phyloP scores from a whole-genome alignment of 2,113 vertebrate genomes.

The Marcusenius ussheri region DNA sequence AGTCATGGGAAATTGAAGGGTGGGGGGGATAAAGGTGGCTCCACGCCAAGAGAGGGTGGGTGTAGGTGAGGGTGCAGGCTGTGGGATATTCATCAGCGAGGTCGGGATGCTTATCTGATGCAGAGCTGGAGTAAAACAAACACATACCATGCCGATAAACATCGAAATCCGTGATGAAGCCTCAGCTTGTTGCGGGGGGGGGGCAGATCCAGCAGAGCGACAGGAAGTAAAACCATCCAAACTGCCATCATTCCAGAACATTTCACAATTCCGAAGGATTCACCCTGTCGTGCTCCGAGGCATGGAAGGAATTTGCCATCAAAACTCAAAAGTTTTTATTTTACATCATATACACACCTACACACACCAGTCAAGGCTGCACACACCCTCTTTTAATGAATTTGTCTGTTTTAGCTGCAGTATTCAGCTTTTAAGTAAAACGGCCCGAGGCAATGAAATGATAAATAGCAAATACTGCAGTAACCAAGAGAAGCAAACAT shows the following conservation, averaged over 20 bases:
- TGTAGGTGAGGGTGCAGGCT: neutral
- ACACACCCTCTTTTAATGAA: neutral
- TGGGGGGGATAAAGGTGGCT: neutral
- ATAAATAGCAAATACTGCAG: neutral
- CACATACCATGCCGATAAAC: slow-evolving; percentile 16
- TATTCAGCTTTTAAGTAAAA: neutral
- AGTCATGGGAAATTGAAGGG: neutral
- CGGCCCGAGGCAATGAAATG: neutral
- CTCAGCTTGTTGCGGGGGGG: neutral
- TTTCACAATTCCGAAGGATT: neutral
- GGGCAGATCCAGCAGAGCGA: neutral
- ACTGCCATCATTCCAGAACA: neutral
- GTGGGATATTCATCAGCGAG: slow-evolving; percentile 1
- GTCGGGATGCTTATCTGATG: slow-evolving; percentile 20
- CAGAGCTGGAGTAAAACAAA: slow-evolving; percentile 21
- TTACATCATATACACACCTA: neutral
- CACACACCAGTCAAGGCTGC: neutral
- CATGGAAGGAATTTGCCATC: neutral
- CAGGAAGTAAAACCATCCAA: neutral
- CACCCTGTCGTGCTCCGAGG: neutral
- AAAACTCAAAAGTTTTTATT: neutral
- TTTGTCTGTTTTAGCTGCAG: neutral
- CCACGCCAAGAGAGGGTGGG: neutral
- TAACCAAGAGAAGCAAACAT: neutral
- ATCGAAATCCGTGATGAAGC: slow-evolving; percentile 3